Conservation (phyloP, 1,140 invertebrate species). For the Bombus superbus region DNA sequence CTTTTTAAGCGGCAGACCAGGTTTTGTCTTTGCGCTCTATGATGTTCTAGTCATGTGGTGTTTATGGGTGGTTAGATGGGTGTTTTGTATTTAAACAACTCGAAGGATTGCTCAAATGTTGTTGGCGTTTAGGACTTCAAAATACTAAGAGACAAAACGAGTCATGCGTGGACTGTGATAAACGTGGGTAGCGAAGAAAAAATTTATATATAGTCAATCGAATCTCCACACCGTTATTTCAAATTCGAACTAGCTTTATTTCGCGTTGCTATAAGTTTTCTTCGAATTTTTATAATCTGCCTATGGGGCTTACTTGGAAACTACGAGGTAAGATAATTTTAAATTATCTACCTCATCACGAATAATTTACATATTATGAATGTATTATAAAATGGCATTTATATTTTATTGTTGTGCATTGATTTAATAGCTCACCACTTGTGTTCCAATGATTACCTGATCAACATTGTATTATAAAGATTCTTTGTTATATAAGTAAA, state of each 20-base stretch:
- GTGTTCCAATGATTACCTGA: slow-evolving; percentile 66
- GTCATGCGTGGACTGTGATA: slow-evolving; percentile 83
- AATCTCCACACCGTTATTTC: slow-evolving; percentile 57
- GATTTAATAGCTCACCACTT: slow-evolving; percentile 64
- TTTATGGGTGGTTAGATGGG: slow-evolving; percentile 73
- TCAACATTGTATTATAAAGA: slow-evolving; percentile 52
- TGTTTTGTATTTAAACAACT: slow-evolving; percentile 70
- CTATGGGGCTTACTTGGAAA: slow-evolving; percentile 62
- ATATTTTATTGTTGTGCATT: slow-evolving; percentile 55
- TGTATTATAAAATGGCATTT: slow-evolving; percentile 52
- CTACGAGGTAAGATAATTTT: slow-evolving; percentile 11
- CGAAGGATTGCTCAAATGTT: slow-evolving; percentile 79
- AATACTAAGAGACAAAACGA: slow-evolving; percentile 77
- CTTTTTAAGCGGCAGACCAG: slow-evolving; percentile 56
- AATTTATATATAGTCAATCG: slow-evolving; percentile 67
- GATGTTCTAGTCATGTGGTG: slow-evolving; percentile 80
- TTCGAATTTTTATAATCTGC: slow-evolving; percentile 51
- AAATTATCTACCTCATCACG: slow-evolving; percentile 1
- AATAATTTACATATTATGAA: slow-evolving; percentile 28
- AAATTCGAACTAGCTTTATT: slow-evolving; percentile 58
- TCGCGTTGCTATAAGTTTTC: slow-evolving; percentile 41
- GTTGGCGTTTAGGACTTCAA: slow-evolving; percentile 80
- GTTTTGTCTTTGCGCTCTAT: slow-evolving; percentile 70
- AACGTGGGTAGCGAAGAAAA: slow-evolving; percentile 74
- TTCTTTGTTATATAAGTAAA: slow-evolving; percentile 51